These are phyloP conservation scores for Zalophus californianus DNA, from an alignment of 2,797 vertebrate genomes.

Conservation along the genomic window DNA sequence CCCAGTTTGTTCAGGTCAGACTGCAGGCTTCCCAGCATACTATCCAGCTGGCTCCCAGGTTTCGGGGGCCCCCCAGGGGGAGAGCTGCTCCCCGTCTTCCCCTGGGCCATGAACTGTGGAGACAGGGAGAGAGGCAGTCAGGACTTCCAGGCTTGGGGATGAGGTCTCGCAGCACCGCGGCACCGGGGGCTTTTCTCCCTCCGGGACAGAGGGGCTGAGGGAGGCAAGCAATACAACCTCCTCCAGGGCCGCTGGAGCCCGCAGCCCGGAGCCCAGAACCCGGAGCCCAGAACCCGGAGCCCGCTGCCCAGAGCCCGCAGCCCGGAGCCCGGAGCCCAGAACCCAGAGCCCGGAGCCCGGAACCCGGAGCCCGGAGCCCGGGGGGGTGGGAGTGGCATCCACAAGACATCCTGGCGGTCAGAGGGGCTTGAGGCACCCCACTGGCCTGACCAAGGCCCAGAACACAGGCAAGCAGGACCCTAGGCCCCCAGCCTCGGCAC, in stretches of 20 bases:
- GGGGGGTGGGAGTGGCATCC: background rate
- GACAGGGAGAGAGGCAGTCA: slow-evolving; percentile 40
- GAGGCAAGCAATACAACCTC: background rate
- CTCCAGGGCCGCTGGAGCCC: background rate
- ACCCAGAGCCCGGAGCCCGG: background rate
- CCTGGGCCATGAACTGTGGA: slow-evolving; percentile 94
- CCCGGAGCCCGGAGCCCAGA: background rate
- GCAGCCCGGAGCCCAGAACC: too few species aligned
- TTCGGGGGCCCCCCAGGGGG: slow-evolving; percentile 91
- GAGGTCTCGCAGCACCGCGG: fast-evolving
- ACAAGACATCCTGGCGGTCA: background rate
- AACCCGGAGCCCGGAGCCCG: background rate
- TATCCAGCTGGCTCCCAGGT: slow-evolving; percentile 96
- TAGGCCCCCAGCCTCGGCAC: slow-evolving; percentile 61
- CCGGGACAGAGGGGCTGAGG: background rate
- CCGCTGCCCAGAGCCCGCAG: background rate
- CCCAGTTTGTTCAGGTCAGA: slow-evolving; percentile 96
- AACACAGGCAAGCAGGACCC: background rate
- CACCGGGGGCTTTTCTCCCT: background rate
- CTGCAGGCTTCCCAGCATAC: slow-evolving; percentile 97
- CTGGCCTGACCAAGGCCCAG: background rate
- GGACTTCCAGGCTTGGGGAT: background rate
- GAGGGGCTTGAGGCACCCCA: background rate
- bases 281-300: background rate
- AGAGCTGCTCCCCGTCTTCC: slow-evolving; percentile 88